phyloP scores from a whole-genome alignment of 2,113 vertebrate genomes.

The Dicaeum eximium region DNA sequence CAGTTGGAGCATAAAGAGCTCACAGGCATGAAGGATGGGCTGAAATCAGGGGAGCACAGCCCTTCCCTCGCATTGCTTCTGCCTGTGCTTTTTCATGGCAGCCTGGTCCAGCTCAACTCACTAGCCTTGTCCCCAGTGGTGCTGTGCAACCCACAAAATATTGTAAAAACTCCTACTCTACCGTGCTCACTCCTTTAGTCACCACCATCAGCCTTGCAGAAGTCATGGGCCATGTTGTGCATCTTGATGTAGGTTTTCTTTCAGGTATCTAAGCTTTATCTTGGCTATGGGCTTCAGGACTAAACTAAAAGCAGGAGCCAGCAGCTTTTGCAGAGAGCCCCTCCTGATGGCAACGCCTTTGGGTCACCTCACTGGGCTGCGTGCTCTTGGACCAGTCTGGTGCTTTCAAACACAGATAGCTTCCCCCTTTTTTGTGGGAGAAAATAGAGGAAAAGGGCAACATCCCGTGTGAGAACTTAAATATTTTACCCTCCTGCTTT shows the following conservation, averaged over 20 bases:
- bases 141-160: background rate
- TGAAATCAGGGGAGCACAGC: background rate
- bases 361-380: background rate
- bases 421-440: background rate
- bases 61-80: background rate
- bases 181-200: background rate
- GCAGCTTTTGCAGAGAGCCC: background rate
- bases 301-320: background rate
- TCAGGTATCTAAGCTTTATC: background rate
- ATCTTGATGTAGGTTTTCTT: background rate
- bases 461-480: background rate
- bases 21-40: rapidly evolving
- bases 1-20: rapidly evolving
- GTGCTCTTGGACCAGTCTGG: background rate
- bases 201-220: background rate
- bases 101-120: background rate
- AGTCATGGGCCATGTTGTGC: background rate
- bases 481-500: background rate
- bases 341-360: background rate
- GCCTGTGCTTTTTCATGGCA: background rate
- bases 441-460: background rate
- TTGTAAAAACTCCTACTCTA: rapidly evolving
- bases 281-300: background rate
- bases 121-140: background rate
- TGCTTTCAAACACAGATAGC: background rate